A percentile compares a stretch with the other conserved stretches of the same genome.
phyloP scores from a whole-genome alignment of 2,888 invertebrate genomes.

The Metalampra italica region DNA sequence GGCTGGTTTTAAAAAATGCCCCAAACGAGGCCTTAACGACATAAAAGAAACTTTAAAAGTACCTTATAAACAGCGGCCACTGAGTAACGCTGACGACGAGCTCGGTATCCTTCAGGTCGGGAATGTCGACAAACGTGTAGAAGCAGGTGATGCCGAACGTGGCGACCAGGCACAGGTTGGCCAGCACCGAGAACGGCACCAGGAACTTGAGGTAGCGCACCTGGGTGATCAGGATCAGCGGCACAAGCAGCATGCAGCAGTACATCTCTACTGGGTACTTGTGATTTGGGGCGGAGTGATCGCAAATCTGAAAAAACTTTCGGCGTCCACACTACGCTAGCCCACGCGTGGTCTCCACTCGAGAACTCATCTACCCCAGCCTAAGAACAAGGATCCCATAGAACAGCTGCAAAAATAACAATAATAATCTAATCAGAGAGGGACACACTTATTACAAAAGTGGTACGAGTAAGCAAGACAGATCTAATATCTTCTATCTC shows the following conservation, averaged over 20 bases:
- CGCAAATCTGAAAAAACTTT: constrained; percentile 76
- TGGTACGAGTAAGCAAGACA: too few species aligned
- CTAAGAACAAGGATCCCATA: too few species aligned
- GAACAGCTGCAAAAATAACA: too few species aligned
- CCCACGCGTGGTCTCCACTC: too few species aligned
- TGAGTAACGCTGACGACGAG: constrained; percentile 64
- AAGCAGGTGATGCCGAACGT: constrained; percentile 90
- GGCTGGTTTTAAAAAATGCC: too few species aligned
- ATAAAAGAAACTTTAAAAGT: too few species aligned
- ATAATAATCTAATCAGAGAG: too few species aligned
- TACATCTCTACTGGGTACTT: constrained; percentile 78
- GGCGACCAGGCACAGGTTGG: constrained; percentile 87
- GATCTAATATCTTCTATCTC: too few species aligned
- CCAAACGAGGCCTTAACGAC: too few species aligned
- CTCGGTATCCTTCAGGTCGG: constrained; percentile 42
- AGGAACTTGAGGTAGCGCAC: constrained; percentile 86
- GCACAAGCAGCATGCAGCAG: constrained; percentile 82
- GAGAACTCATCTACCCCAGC: too few species aligned
- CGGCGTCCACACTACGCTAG: too few species aligned
- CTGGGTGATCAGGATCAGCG: constrained; percentile 84
- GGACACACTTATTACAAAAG: too few species aligned
- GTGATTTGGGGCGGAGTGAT: constrained; percentile 47
- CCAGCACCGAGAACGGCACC: constrained; percentile 92
- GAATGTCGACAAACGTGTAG: constrained; percentile 82
- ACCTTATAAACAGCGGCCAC: constrained; percentile 91